Conservation (phyloP, 2,113 vertebrate species). For the Mesocricetus auratus region DNA sequence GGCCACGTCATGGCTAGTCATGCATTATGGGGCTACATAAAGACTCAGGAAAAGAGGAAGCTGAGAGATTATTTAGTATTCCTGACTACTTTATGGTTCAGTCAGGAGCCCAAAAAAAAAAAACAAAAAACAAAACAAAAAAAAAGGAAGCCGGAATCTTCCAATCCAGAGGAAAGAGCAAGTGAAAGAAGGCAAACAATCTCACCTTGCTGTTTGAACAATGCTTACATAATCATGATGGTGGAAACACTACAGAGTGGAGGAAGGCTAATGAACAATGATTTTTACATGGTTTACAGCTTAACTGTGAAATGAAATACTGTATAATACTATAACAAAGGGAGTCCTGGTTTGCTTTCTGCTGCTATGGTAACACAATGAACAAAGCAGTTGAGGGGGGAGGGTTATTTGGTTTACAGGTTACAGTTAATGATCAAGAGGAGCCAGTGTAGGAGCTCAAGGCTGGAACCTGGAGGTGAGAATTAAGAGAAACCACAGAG, state of each 20-base stretch:
- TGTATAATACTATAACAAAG: not conserved
- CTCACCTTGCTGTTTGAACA: not conserved
- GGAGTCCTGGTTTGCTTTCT: not conserved
- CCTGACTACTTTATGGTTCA: not conserved
- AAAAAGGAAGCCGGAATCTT: not conserved
- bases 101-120: not conserved
- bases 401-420: not conserved
- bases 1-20: too few relatives aligned
- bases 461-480: not conserved
- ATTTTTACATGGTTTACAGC: not conserved
- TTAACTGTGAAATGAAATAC: not conserved
- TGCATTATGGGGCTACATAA: too few relatives aligned
- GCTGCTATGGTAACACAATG: not conserved
- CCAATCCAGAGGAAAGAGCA: not conserved
- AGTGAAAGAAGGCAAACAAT: not conserved
- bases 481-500: not conserved
- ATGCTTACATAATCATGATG: not conserved
- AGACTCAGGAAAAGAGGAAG: not conserved
- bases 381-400: not conserved
- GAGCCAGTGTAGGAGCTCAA: not conserved
- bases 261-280: too few relatives aligned
- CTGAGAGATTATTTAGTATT: not conserved
- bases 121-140: not conserved
- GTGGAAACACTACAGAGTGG: not conserved
- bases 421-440: not conserved